phyloP scores from a whole-genome alignment of 2,888 invertebrate species.

The Phragmatobia fuliginosa region DNA sequence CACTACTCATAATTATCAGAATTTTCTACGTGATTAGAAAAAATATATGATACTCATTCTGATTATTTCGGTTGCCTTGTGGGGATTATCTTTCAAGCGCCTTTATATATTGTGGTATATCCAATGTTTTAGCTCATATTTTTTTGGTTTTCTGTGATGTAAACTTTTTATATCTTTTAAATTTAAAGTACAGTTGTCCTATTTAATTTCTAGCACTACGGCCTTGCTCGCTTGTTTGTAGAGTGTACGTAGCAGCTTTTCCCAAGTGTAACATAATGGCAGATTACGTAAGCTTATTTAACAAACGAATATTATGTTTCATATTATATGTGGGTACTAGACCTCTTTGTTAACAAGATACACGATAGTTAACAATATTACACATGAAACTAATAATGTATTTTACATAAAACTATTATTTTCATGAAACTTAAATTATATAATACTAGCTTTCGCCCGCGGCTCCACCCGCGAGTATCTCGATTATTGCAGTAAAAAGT shows the following conservation, averaged over 20 bases:
- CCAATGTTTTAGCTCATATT: not conserved
- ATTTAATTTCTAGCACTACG: not conserved
- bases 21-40: not conserved
- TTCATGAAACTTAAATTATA: no score
- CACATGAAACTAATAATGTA: no score
- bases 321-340: not conserved
- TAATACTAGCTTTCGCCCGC: no score
- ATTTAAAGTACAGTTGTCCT: not conserved
- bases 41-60: not conserved
- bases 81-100: not conserved
- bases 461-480: no score
- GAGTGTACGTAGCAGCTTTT: not conserved
- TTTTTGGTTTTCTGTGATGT: not conserved
- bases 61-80: not conserved
- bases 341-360: not conserved
- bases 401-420: no score
- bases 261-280: conserved; percentile 1
- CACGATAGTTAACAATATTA: not conserved
- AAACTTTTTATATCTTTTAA: not conserved
- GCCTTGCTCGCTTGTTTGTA: not conserved
- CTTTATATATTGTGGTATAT: not conserved
- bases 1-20: not conserved
- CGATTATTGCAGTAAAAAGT: no score
- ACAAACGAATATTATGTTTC: not conserved
- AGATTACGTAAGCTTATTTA: not conserved